Evolutionary conservation across 2,888 invertebrate genomes (phyloP).

Genomic region (Meliscaeva auricollis): DNA sequence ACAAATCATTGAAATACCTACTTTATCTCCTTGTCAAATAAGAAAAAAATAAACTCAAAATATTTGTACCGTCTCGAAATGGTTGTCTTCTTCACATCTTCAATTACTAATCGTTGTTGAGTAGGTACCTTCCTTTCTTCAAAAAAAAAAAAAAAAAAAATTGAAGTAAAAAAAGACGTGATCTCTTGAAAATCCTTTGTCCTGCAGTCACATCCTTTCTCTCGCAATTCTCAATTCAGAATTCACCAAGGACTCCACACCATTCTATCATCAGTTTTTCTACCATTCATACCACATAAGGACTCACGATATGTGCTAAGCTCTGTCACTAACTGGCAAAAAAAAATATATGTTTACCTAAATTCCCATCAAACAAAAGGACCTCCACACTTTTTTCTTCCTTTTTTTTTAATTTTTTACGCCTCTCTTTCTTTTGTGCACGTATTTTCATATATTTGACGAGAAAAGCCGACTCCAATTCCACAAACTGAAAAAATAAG

Average conservation of each 20-base stretch:
- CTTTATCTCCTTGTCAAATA: slow-evolving; percentile 2
- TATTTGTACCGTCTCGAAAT: slow-evolving; percentile 12
- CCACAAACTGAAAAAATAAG: not conserved
- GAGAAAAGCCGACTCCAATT: slow-evolving; percentile 54
- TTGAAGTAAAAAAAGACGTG: slow-evolving; percentile 36
- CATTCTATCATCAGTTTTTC: not conserved
- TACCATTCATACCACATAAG: slow-evolving; percentile 1
- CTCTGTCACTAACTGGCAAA: slow-evolving; percentile 57
- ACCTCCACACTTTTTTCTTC: slow-evolving; percentile 25
- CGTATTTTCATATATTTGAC: slow-evolving; percentile 74
- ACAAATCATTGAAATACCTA: slow-evolving; percentile 16
- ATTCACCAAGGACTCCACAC: slow-evolving; percentile 1
- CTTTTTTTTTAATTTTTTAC: slow-evolving; percentile 55
- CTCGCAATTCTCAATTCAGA: too few relatives aligned
- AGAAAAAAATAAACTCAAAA: not conserved
- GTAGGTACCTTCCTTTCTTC: not conserved
- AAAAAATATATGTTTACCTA: slow-evolving; percentile 54
- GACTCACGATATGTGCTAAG: slow-evolving; percentile 30
- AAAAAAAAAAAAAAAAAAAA: slow-evolving; percentile 25
- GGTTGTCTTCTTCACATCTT: slow-evolving; percentile 52
- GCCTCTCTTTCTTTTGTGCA: slow-evolving; percentile 56
- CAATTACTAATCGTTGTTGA: slow-evolving; percentile 62
- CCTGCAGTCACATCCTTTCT: slow-evolving; percentile 48
- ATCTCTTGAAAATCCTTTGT: slow-evolving; percentile 56
- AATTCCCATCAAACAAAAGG: slow-evolving; percentile 48